These are phyloP conservation scores for Corythaixoides concolor DNA, from an alignment of 2,113 vertebrate species.

Conservation along the genomic window DNA sequence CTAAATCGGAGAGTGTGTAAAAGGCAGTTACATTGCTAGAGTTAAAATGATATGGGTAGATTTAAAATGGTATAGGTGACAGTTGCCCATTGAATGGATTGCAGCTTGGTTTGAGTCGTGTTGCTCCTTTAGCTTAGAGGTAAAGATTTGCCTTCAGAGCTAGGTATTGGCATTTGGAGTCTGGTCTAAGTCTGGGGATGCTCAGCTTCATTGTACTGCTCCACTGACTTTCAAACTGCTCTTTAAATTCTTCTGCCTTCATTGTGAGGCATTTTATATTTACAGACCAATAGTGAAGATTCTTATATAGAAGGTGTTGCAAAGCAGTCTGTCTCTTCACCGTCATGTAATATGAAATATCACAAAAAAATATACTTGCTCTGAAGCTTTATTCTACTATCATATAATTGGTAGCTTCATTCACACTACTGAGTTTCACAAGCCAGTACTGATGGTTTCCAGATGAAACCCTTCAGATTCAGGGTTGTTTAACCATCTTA, in stretches of 20 bases:
- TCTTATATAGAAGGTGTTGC: not conserved
- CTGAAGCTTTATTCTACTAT: not conserved
- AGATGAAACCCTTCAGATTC: not conserved
- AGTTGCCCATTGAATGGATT: not conserved
- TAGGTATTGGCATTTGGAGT: not conserved
- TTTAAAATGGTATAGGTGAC: not conserved
- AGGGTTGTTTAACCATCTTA: not conserved
- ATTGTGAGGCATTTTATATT: not conserved
- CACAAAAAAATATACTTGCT: not conserved
- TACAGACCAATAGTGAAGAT: not conserved
- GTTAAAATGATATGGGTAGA: not conserved
- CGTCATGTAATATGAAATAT: not conserved
- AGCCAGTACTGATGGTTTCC: not conserved
- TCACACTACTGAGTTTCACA: not conserved
- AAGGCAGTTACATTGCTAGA: not conserved
- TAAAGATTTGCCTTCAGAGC: not conserved
- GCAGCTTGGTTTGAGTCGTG: not conserved
- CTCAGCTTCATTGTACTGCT: not conserved
- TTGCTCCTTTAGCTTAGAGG: not conserved
- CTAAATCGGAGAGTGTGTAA: not conserved
- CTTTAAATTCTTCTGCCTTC: not conserved
- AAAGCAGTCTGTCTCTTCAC: not conserved
- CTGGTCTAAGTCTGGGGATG: not conserved
- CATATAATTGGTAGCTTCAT: not conserved
- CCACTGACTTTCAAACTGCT: not conserved